Evolutionary conservation across 2,113 vertebrate genomes (phyloP).

Genomic region (Anarrhichthys ocellatus): DNA sequence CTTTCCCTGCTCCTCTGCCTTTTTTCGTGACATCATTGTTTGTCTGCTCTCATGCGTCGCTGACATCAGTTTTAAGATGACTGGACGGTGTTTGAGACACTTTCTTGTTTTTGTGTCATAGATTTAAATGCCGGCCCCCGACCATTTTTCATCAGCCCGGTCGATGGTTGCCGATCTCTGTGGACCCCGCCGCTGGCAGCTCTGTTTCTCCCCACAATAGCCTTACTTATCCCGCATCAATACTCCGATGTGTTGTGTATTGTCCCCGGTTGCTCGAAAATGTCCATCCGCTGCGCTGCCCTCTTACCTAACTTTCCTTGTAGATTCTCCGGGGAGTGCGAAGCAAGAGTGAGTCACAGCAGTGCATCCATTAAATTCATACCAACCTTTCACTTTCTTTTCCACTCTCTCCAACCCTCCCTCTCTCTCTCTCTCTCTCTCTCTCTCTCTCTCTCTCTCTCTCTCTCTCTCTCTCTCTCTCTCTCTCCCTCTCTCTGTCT

Average conservation of each 20-base stretch:
- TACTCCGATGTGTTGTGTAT: constrained; percentile 64
- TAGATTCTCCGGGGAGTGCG: constrained; percentile 43
- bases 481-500: constrained; percentile 32
- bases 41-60: constrained; percentile 18
- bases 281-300: constrained; percentile 42
- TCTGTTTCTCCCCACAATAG: constrained; percentile 64
- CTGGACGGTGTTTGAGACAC: constrained; percentile 40
- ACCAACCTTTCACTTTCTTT: constrained; percentile 56
- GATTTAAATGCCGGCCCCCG: constrained; percentile 53
- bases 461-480: neutral
- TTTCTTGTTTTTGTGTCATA: constrained; percentile 47
- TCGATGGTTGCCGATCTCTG: constrained; percentile 58
- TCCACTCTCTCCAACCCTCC: constrained; percentile 18
- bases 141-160: constrained; percentile 64
- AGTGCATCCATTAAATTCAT: constrained; percentile 62
- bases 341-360: constrained; percentile 61
- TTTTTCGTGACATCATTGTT: constrained; percentile 2
- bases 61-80: constrained; percentile 36
- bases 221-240: constrained; percentile 66
- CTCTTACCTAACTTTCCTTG: constrained; percentile 58
- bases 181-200: constrained; percentile 55
- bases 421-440: neutral
- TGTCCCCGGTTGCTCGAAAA: constrained; percentile 61
- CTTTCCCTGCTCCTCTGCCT: constrained; percentile 18
- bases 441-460: constrained; percentile 13